Conservation (phyloP, 2,888 invertebrate species). For the Epinotia ramella region DNA sequence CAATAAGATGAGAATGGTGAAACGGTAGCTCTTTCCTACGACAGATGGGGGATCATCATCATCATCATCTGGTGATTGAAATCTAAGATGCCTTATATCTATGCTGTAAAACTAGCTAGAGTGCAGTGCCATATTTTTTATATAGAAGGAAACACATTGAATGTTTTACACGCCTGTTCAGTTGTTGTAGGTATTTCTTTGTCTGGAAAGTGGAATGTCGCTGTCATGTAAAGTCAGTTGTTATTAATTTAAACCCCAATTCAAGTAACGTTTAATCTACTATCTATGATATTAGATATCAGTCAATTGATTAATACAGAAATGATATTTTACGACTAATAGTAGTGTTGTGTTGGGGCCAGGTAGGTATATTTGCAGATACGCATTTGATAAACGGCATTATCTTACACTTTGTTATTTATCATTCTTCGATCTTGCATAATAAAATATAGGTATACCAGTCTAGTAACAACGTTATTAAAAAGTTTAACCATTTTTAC, state of each 20-base stretch:
- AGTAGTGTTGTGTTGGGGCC: neutral
- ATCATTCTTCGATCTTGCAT: neutral
- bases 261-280: constrained; percentile 4
- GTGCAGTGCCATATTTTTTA: neutral
- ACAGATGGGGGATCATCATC: too few relatives aligned
- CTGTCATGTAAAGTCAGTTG: neutral
- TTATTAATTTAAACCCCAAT: neutral
- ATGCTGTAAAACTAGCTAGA: neutral
- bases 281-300: constrained; percentile 5
- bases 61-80: too few relatives aligned
- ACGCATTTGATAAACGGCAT: neutral
- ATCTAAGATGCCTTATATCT: neutral
- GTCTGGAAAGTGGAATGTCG: neutral
- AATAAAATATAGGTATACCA: neutral
- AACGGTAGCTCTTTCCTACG: neutral
- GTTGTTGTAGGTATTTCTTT: neutral
- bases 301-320: neutral
- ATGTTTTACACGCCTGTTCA: neutral
- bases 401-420: neutral
- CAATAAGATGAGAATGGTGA: neutral
- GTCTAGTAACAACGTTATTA: neutral
- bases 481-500: too few relatives aligned
- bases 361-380: neutral
- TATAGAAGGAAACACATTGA: neutral
- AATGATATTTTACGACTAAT: neutral